Evolutionary conservation across 2,797 vertebrate species (phyloP).

Genomic region (Myotis findleyi): DNA sequence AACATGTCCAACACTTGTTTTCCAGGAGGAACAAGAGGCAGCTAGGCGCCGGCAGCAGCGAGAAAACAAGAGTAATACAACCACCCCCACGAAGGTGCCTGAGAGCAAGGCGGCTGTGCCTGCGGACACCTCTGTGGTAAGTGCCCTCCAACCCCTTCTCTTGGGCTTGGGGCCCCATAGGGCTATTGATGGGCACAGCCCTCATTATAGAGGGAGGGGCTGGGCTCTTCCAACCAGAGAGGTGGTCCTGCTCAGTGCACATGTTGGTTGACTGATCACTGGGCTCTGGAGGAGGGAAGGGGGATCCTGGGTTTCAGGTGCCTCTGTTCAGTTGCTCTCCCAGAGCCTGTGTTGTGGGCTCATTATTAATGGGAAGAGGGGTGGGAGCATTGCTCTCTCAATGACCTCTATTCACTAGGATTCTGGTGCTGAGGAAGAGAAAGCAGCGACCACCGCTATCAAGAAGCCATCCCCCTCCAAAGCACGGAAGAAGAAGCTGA

Average conservation of each 20-base stretch:
- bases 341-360: neutral
- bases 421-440: slow-evolving; percentile 95
- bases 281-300: neutral
- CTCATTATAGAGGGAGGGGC: neutral
- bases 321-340: neutral
- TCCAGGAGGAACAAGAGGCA: slow-evolving; percentile 98
- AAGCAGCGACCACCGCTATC: slow-evolving; percentile 87
- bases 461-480: slow-evolving; percentile 94
- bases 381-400: neutral
- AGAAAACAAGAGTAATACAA: slow-evolving; percentile 97
- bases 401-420: slow-evolving; percentile 86
- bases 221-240: too few relatives aligned
- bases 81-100: slow-evolving; percentile 96
- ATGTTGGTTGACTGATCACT: neutral
- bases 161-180: neutral
- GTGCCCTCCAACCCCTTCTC: neutral
- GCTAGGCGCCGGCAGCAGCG: slow-evolving; percentile 96
- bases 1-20: neutral
- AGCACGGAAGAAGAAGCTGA: slow-evolving; percentile 92
- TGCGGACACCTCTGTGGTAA: neutral
- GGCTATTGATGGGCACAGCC: neutral
- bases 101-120: slow-evolving; percentile 91
- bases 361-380: rapidly evolving
- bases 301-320: neutral
- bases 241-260: neutral